A percentile compares a stretch with the other conserved stretches of the same genome.
Conservation (phyloP, 1,140 invertebrate species). For the Carposina sasakii region DNA sequence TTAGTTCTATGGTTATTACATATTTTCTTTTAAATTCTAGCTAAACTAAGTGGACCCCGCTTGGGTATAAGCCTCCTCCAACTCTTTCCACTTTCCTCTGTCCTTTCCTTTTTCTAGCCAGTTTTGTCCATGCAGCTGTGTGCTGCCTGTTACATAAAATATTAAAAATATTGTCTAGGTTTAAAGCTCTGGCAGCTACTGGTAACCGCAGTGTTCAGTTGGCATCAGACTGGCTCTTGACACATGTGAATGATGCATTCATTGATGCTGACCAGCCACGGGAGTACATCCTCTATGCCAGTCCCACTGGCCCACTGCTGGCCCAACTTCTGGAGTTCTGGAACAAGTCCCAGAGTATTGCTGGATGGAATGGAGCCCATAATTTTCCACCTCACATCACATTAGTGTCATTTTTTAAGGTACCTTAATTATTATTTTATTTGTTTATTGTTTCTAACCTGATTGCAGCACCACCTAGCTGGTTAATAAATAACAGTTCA, state of each 20-base stretch:
- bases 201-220: slow-evolving; percentile 88
- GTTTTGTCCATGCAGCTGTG: too few species aligned
- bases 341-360: slow-evolving; percentile 81
- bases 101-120: too few species aligned
- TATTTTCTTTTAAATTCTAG: too few species aligned
- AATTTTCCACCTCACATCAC: slow-evolving; percentile 93
- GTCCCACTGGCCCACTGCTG: slow-evolving; percentile 80
- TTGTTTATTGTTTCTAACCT: slow-evolving; percentile 5
- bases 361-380: slow-evolving; percentile 91
- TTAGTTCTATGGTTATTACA: too few species aligned
- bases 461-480: not conserved
- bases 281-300: slow-evolving; percentile 90
- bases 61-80: too few species aligned
- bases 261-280: slow-evolving; percentile 83
- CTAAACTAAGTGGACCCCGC: too few species aligned
- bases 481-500: not conserved
- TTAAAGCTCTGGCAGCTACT: slow-evolving; percentile 92
- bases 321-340: slow-evolving; percentile 84
- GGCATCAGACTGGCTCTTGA: slow-evolving; percentile 91
- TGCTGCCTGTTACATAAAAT: slow-evolving; percentile 6
- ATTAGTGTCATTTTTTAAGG: slow-evolving; percentile 90
- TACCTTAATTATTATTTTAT: slow-evolving; percentile 44
- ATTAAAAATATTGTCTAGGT: slow-evolving; percentile 58
- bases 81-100: too few species aligned
- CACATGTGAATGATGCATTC: slow-evolving; percentile 88